Evolutionary conservation across 2,113 vertebrate species (phyloP), one percentile per base, ranked within the genome.

Genomic region (Aix galericulata): DNA sequence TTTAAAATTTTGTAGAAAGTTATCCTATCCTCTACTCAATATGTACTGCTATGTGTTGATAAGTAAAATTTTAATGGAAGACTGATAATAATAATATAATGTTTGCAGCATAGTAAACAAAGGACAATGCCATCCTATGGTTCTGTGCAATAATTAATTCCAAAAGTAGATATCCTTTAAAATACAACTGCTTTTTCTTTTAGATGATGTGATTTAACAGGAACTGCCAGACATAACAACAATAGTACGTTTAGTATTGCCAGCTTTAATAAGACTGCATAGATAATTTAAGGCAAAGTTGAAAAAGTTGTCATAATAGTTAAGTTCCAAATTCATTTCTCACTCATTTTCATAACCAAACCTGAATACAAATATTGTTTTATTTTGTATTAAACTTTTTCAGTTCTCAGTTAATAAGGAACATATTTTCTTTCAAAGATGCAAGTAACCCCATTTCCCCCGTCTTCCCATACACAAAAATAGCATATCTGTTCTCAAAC

Each of bases 401-500:
- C 38, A 27, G 7, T 40, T 64, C 76, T 44, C 2, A 2, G 9
- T 73, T 63, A 86, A 82, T 75, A 46, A 72, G 15, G 15, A 79
- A 66, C 0, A 1, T 17, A 22, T 89, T 86, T 95, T 68, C 73
- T 46, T 67, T 46, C 72, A 55, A 68, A 92, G 79, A 80, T 48
- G 29, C 32, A 53, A 20, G 34, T 25, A 88, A 80, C 12, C 25
- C 17, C 21, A 56, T 86, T 94, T 93, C 11, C 6, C 34, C 27
- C 34, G 40, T n/a, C 34, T 89, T n/a, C 38, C n/a, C 15, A 9
- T 55, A 17, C 26, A 73, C 42, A 68, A 76, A 95, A 92, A 53
- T 44, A 88, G 31, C 48, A 29, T 75, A 93, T 93, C 94, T 95
- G 36, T 80, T 81, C 91, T 84, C 88, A 66, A 85, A 93, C 87